Percentiles rank a stretch among this genome's conserved stretches.
Evolutionary conservation across 2,113 vertebrate genomes (phyloP).

Genomic region (Phasianus colchicus): DNA sequence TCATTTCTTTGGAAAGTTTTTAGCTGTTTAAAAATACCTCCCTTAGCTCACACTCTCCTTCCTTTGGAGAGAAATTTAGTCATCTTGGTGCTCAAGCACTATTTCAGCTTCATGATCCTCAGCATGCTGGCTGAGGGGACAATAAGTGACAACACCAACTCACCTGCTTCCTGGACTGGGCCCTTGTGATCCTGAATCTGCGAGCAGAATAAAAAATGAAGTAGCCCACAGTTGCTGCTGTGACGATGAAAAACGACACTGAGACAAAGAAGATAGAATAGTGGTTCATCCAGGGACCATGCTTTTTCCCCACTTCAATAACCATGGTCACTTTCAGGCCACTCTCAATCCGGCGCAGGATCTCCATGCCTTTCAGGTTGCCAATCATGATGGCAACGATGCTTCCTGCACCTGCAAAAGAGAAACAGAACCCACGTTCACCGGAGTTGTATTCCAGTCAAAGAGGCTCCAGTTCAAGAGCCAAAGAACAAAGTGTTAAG

Average conservation of each 20-base stretch:
- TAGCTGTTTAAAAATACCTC: neutral
- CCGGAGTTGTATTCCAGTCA: neutral
- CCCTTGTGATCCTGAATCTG: slow-evolving; percentile 80
- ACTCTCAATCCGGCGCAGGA: slow-evolving; percentile 67
- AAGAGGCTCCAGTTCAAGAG: neutral
- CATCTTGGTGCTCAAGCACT: neutral
- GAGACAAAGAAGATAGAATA: slow-evolving; percentile 90
- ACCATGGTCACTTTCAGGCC: slow-evolving; percentile 82
- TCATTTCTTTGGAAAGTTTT: neutral
- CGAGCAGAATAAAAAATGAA: slow-evolving; percentile 89
- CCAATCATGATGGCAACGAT: slow-evolving; percentile 89
- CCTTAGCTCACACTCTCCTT: neutral
- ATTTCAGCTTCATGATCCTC: neutral
- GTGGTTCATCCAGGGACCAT: slow-evolving; percentile 83
- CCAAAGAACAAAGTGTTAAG: neutral
- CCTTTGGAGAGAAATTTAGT: neutral
- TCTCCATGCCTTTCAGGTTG: slow-evolving; percentile 81
- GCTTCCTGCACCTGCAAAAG: slow-evolving; percentile 80
- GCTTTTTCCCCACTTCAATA: slow-evolving; percentile 87
- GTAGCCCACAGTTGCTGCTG: slow-evolving; percentile 86
- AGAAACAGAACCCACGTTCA: slow-evolving; percentile 16
- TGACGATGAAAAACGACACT: slow-evolving; percentile 87
- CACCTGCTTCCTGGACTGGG: slow-evolving; percentile 85
- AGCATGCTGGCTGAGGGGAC: neutral
- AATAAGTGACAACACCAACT: slow-evolving; percentile 28